Conservation (phyloP, 2,113 vertebrate species). For the Parotia lawesii region DNA sequence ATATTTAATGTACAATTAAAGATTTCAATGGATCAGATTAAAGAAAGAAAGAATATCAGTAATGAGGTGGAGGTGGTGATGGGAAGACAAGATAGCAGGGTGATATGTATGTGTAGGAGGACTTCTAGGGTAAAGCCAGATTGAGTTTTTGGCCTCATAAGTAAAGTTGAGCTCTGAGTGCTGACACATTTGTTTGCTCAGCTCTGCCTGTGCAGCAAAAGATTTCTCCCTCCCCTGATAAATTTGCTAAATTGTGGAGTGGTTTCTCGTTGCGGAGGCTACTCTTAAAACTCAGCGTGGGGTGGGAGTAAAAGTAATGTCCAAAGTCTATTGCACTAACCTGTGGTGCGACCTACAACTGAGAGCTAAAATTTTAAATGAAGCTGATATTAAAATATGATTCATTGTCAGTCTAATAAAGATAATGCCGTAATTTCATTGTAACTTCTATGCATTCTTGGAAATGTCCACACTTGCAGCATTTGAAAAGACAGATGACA, state of each 20-base stretch:
- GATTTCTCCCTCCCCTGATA: not conserved
- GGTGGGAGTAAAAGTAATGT: not conserved
- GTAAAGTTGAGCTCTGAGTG: slow-evolving; percentile 33
- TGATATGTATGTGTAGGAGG: slow-evolving; percentile 21
- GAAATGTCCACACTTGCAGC: not conserved
- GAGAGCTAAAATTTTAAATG: not conserved
- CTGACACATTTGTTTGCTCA: slow-evolving; percentile 40
- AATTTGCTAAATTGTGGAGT: not conserved
- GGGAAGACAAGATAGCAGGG: slow-evolving; percentile 44
- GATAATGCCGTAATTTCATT: not conserved
- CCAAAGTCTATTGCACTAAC: not conserved
- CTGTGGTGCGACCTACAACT: not conserved
- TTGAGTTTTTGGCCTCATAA: slow-evolving; percentile 19
- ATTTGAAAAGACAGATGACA: not conserved
- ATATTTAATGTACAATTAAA: slow-evolving; percentile 2
- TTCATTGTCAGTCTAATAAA: not conserved
- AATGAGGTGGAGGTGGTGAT: slow-evolving; percentile 56
- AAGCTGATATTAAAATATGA: not conserved
- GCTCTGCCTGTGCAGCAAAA: not conserved
- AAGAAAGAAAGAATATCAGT: slow-evolving; percentile 2
- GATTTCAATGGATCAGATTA: not conserved
- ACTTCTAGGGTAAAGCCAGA: slow-evolving; percentile 34
- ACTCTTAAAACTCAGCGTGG: not conserved
- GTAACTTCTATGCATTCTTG: not conserved
- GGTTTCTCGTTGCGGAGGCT: not conserved